Conservation (phyloP, 2,113 vertebrate genomes). For the Monarcha castaneiventris region DNA sequence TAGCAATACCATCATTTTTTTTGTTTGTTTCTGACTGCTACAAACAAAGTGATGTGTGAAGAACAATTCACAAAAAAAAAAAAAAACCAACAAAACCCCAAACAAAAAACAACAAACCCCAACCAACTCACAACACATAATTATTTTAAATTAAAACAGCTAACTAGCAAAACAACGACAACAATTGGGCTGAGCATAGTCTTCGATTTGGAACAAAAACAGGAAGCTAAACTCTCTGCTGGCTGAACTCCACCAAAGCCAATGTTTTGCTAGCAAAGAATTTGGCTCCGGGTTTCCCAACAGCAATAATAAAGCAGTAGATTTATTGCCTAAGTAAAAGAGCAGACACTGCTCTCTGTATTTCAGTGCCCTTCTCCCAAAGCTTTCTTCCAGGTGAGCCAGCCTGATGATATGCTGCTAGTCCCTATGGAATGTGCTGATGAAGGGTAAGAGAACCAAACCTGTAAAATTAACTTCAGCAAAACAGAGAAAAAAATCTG, state of each 20-base stretch:
- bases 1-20: background rate
- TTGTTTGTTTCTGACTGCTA: background rate
- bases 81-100: background rate
- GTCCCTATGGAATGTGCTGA: background rate
- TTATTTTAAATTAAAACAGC: conserved; percentile 44
- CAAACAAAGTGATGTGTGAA: background rate
- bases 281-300: conserved; percentile 24
- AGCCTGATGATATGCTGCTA: background rate
- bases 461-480: background rate
- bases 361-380: background rate
- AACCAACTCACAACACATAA: background rate
- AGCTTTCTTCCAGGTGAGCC: conserved; percentile 27
- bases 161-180: conserved; percentile 10
- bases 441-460: background rate
- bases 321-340: conserved; percentile 50
- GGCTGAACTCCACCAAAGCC: background rate
- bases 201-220: conserved; percentile 37
- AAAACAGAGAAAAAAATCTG: background rate
- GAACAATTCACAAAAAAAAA: background rate
- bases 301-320: conserved; percentile 48
- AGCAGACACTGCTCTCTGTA: background rate
- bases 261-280: conserved; percentile 43
- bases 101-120: background rate
- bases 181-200: background rate
- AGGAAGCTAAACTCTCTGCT: conserved; percentile 48